Evolutionary conservation across 2,888 invertebrate genomes (phyloP).

Genomic region (Leptogaster cylindrica): DNA sequence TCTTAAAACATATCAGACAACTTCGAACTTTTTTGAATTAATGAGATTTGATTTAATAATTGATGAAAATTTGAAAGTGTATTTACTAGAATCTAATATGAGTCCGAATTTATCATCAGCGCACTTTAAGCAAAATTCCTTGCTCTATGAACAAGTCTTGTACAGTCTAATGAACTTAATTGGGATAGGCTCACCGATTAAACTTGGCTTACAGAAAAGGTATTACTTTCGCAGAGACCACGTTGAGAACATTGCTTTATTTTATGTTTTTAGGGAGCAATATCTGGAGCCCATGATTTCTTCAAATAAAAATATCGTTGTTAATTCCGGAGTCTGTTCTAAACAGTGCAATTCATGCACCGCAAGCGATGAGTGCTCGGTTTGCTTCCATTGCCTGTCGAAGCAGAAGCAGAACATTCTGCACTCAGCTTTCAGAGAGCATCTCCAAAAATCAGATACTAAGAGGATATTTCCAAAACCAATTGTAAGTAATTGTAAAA

Average conservation of each 20-base stretch:
- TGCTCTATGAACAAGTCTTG: slow-evolving; percentile 91
- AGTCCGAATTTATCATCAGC: slow-evolving; percentile 95
- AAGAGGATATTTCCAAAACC: slow-evolving; percentile 81
- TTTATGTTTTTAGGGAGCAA: no score
- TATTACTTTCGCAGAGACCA: no score
- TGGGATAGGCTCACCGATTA: slow-evolving; percentile 70
- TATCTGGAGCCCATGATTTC: slow-evolving; percentile 70
- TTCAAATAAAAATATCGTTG: slow-evolving; percentile 79
- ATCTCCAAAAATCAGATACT: slow-evolving; percentile 79
- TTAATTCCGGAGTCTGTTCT: slow-evolving; percentile 73
- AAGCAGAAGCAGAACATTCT: slow-evolving; percentile 67
- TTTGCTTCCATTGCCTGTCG: slow-evolving; percentile 81
- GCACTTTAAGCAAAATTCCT: slow-evolving; percentile 86
- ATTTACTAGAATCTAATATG: slow-evolving; percentile 96
- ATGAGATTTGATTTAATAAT: slow-evolving; percentile 93
- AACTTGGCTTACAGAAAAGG: not conserved
- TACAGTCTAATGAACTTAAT: slow-evolving; percentile 82
- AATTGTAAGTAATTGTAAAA: slow-evolving; percentile 60
- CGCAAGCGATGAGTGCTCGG: slow-evolving; percentile 70
- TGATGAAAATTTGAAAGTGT: slow-evolving; percentile 84
- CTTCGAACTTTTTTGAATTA: slow-evolving; percentile 88
- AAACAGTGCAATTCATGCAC: slow-evolving; percentile 69
- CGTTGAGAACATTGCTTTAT: no score
- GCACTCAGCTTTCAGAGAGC: slow-evolving; percentile 77
- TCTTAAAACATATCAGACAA: slow-evolving; percentile 62